Evolutionary conservation across 2,888 invertebrate genomes (phyloP).

Genomic region (Bedellia somnulentella): DNA sequence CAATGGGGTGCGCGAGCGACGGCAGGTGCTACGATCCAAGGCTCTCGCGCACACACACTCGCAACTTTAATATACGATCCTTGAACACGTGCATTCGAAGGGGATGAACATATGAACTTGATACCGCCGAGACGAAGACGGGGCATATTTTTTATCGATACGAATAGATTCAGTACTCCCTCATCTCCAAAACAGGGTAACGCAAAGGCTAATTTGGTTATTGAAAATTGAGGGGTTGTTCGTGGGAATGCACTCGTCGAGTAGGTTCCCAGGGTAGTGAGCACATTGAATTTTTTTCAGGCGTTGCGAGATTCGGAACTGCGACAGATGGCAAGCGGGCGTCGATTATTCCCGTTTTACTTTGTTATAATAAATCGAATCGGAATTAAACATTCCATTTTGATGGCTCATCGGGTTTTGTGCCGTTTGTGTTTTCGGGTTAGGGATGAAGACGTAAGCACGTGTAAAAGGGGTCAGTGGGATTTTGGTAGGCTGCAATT

Average conservation of each 20-base stretch:
- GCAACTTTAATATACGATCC: constrained; percentile 42
- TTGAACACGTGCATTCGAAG: constrained; percentile 60
- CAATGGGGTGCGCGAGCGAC: constrained; percentile 50
- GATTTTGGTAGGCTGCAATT: constrained; percentile 43
- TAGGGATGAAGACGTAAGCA: constrained; percentile 59
- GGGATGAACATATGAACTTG: constrained; percentile 37
- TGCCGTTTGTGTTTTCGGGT: constrained; percentile 22
- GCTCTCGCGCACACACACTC: constrained; percentile 36
- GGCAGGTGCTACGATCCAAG: constrained; percentile 48
- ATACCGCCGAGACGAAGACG: constrained; percentile 25
- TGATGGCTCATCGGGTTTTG: constrained; percentile 47
- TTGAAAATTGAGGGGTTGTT: constrained; percentile 63
- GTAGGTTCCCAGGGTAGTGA: constrained; percentile 67
- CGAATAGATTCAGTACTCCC: constrained; percentile 61
- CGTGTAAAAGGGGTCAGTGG: constrained; percentile 61
- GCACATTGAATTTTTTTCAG: constrained; percentile 58
- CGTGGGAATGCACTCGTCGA: constrained; percentile 68
- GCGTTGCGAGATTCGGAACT: constrained; percentile 51
- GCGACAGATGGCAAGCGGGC: constrained; percentile 60
- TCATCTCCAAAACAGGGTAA: constrained; percentile 62
- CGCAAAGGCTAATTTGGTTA: constrained; percentile 64
- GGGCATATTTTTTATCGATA: constrained; percentile 46
- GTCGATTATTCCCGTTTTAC: constrained; percentile 41
- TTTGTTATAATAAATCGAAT: constrained; percentile 57
- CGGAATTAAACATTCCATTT: constrained; percentile 58